Evolutionary conservation across 2,888 invertebrate species (phyloP).

Genomic region (Drosophila nigritarsus): DNA sequence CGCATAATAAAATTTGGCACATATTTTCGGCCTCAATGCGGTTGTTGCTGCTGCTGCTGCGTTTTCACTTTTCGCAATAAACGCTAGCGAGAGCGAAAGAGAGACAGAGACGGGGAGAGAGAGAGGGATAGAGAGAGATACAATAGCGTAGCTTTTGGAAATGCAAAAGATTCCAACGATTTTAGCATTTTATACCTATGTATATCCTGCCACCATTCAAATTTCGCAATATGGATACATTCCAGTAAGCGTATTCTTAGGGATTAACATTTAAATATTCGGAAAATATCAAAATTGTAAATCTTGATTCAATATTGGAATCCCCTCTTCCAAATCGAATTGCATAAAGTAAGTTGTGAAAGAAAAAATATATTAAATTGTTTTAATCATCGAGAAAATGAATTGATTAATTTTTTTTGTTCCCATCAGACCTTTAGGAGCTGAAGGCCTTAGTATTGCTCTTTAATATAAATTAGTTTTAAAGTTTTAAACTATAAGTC

Average conservation of each 20-base stretch:
- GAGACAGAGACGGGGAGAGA: not conserved
- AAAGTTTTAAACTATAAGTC: not conserved
- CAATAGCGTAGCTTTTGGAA: constrained; percentile 40
- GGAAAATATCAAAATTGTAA: not conserved
- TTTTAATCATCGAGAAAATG: not conserved
- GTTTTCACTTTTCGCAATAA: constrained; percentile 55
- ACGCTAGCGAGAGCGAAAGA: not conserved
- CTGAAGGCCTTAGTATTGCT: not conserved
- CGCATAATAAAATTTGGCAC: constrained; percentile 76
- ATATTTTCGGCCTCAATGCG: constrained; percentile 71
- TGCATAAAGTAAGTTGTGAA: not conserved
- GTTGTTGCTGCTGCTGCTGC: constrained; percentile 50
- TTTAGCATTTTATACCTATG: constrained; percentile 9
- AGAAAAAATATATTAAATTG: not conserved
- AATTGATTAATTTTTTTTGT: not conserved
- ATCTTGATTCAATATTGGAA: not conserved
- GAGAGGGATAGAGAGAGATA: not conserved
- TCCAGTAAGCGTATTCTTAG: not conserved
- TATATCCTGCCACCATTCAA: constrained; percentile 1
- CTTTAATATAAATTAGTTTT: not conserved
- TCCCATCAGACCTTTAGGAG: not conserved
- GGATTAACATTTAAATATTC: not conserved
- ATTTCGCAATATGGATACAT: not conserved
- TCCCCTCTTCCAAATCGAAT: not conserved
- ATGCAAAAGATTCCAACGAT: constrained; percentile 40